Conservation (phyloP, 2,888 invertebrate genomes). For the Synergus itoensis region DNA sequence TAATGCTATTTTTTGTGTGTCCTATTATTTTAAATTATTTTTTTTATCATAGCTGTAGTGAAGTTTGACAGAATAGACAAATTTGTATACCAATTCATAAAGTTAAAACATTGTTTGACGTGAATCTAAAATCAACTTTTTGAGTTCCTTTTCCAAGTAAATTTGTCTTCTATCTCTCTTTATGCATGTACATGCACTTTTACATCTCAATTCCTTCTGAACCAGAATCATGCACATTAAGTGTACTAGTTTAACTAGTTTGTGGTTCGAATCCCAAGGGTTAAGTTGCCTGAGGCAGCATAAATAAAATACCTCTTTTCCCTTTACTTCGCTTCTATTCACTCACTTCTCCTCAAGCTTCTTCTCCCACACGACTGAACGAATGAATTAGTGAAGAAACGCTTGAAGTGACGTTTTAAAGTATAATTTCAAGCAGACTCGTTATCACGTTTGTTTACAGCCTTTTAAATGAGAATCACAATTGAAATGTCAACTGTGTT, state of each 20-base stretch:
- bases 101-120: not conserved
- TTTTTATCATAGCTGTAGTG: not conserved
- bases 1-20: not conserved
- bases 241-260: conserved; percentile 39
- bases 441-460: conserved; percentile 11
- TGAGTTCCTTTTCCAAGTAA: conserved; percentile 7
- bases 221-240: conserved; percentile 34
- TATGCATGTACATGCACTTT: conserved; percentile 11
- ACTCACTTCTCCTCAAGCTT: not conserved
- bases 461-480: not conserved
- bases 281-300: conserved; percentile 14
- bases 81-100: conserved; percentile 1
- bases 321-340: not conserved
- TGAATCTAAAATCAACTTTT: conserved; percentile 14
- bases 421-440: not conserved
- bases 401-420: conserved; percentile 19
- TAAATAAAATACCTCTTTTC: conserved; percentile 35
- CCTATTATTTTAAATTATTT: no score
- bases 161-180: conserved; percentile 9
- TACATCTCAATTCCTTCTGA: conserved; percentile 36
- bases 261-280: conserved; percentile 35
- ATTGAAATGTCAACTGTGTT: not conserved
- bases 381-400: conserved; percentile 17
- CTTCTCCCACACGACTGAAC: not conserved
- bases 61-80: not conserved